These are phyloP conservation scores for Tolmerus cingulatus DNA, from an alignment of 2,888 invertebrate species.

Conservation along the genomic window DNA sequence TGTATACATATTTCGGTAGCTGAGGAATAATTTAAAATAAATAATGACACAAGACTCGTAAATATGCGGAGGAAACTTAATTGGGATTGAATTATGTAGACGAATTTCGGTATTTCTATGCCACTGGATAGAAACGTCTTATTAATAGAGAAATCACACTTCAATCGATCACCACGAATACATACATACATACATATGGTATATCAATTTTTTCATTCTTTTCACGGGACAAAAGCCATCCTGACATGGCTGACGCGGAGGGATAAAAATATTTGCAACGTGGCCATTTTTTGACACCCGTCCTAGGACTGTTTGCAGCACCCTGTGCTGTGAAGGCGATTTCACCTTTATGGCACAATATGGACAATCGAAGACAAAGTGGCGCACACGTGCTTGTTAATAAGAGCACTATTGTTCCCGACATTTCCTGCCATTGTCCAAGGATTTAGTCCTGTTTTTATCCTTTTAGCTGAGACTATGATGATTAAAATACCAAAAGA, in stretches of 20 bases:
- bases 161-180: background rate
- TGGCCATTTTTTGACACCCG: background rate
- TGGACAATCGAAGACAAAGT: background rate
- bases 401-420: slow-evolving; percentile 4
- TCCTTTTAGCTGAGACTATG: background rate
- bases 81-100: background rate
- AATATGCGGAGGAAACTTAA: background rate
- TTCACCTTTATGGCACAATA: background rate
- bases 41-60: background rate
- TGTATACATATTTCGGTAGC: no score
- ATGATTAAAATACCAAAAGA: slow-evolving; percentile 1
- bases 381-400: slow-evolving; percentile 11
- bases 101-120: background rate
- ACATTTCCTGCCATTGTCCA: slow-evolving; percentile 9
- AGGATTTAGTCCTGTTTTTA: slow-evolving; percentile 7
- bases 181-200: no score
- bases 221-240: background rate
- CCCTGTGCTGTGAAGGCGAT: background rate
- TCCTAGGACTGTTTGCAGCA: background rate
- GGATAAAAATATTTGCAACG: background rate
- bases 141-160: slow-evolving; percentile 4
- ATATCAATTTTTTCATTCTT: slow-evolving; percentile 1
- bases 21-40: background rate
- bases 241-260: background rate
- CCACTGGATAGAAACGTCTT: background rate